Evolutionary conservation across 2,888 invertebrate species (phyloP).

Genomic region (Girardia tigrina): DNA sequence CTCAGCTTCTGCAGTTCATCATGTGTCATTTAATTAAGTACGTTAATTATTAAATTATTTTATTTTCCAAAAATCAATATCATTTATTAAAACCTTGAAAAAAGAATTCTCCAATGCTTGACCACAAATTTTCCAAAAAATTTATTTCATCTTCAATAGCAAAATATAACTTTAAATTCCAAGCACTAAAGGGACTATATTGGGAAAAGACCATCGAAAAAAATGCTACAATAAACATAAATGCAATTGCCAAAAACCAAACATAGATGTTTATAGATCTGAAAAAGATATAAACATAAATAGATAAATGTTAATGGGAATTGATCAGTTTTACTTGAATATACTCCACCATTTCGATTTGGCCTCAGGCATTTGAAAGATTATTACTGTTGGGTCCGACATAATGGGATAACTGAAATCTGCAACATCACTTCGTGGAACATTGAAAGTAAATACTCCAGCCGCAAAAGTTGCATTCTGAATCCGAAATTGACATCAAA

Average conservation of each 20-base stretch:
- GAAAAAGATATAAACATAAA: neutral
- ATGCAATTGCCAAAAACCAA: neutral
- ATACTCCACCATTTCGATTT: neutral
- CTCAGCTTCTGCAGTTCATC: no score
- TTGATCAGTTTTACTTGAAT: neutral
- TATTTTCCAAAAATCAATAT: no score
- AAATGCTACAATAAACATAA: neutral
- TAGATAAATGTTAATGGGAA: no score
- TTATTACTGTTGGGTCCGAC: neutral
- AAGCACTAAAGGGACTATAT: neutral
- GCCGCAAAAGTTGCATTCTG: neutral
- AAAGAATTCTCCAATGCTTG: neutral
- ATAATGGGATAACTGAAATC: conserved; percentile 11
- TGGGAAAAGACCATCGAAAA: neutral
- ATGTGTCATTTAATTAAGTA: no score
- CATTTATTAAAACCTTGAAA: neutral
- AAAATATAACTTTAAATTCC: neutral
- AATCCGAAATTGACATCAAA: no score
- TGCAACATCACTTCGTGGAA: neutral
- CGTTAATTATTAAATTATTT: no score
- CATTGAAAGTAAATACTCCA: neutral
- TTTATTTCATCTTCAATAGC: neutral
- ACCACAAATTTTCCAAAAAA: neutral
- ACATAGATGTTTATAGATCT: neutral
- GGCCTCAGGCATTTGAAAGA: neutral